Evolutionary conservation across 2,113 vertebrate species (phyloP).

Genomic region (Prochilodus magdalenae): DNA sequence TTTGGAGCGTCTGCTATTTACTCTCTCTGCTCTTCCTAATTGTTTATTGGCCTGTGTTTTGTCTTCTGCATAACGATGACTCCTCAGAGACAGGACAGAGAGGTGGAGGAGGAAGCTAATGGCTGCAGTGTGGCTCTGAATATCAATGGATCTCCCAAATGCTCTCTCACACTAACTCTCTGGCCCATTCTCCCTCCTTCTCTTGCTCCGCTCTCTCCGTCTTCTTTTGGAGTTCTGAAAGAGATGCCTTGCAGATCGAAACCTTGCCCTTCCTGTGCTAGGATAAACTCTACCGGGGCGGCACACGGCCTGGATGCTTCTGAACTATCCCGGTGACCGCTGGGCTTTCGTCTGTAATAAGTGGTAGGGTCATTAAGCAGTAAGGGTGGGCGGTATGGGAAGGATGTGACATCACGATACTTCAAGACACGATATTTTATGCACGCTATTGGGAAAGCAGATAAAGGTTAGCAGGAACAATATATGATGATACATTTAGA

Average conservation of each 20-base stretch:
- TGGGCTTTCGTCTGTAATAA: not conserved
- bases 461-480: too few species aligned
- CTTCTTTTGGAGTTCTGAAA: constrained; percentile 45
- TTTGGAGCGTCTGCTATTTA: constrained; percentile 69
- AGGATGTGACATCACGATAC: not conserved
- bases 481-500: too few species aligned
- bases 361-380: not conserved
- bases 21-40: constrained; percentile 67
- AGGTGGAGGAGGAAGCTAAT: constrained; percentile 60
- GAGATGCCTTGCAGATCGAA: constrained; percentile 71
- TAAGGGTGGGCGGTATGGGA: not conserved
- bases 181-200: not conserved
- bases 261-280: constrained; percentile 78
- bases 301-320: not conserved
- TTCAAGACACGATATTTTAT: too few species aligned
- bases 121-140: constrained; percentile 67
- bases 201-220: not conserved
- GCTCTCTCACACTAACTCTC: constrained; percentile 29
- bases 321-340: not conserved
- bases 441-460: too few species aligned
- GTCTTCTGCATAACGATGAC: constrained; percentile 69
- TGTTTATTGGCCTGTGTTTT: constrained; percentile 71
- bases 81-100: constrained; percentile 30
- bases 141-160: constrained; percentile 69
- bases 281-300: constrained; percentile 64